Conservation (phyloP, 1,140 invertebrate species). For the Teleogryllus occipitalis region DNA sequence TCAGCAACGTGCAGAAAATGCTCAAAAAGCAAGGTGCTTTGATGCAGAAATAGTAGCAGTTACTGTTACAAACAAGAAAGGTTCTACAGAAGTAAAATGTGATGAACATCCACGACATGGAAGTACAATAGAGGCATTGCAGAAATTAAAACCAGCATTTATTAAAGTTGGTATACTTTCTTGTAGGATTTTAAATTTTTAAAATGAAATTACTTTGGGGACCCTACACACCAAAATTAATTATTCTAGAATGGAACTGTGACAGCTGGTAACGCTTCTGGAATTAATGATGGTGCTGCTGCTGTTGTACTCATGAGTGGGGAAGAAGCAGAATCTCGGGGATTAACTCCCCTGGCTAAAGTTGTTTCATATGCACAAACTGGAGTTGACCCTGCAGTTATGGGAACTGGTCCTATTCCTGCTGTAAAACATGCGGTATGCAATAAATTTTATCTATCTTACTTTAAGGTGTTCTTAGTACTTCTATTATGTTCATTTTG, state of each 20-base stretch:
- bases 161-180: conserved; percentile 44
- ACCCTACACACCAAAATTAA: too few relatives aligned
- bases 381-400: conserved; percentile 63
- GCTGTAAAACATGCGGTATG: conserved; percentile 57
- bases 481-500: too few relatives aligned
- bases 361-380: conserved; percentile 56
- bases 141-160: conserved; percentile 58
- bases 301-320: conserved; percentile 61
- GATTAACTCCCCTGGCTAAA: conserved; percentile 48
- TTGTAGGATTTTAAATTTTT: too few relatives aligned
- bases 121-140: conserved; percentile 48
- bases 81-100: conserved; percentile 37
- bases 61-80: conserved; percentile 41
- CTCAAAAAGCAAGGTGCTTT: conserved; percentile 58
- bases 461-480: too few relatives aligned
- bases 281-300: conserved; percentile 82
- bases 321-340: conserved; percentile 41
- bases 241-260: conserved; percentile 47
- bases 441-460: conserved; percentile 24
- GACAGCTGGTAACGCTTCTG: conserved; percentile 71
- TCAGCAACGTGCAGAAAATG: conserved; percentile 58
- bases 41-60: conserved; percentile 62
- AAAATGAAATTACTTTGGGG: too few relatives aligned
- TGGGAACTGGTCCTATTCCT: conserved; percentile 69
- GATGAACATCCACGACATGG: conserved; percentile 62